A percentile compares a stretch with the other conserved stretches of the same genome.
These are phyloP conservation scores for Crematogaster levior DNA, from an alignment of 2,888 invertebrate genomes.

Conservation along the genomic window DNA sequence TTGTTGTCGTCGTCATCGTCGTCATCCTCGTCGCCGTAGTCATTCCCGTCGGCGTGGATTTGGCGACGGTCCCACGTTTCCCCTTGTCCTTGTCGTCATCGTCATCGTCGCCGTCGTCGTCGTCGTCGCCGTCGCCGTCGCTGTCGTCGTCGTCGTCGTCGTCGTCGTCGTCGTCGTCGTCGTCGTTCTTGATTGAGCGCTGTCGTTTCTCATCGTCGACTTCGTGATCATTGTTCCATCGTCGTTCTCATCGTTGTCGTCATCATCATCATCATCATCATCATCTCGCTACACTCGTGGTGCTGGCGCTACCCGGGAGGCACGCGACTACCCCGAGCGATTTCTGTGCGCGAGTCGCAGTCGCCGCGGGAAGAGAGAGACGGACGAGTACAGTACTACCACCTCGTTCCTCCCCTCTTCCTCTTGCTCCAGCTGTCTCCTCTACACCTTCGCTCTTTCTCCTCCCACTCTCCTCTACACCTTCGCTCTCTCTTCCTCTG, in stretches of 20 bases:
- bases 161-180: slow-evolving; percentile 35
- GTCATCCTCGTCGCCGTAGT: slow-evolving; percentile 41
- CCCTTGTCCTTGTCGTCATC: slow-evolving; percentile 19
- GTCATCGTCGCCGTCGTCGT: slow-evolving; percentile 25
- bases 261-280: slow-evolving; percentile 39
- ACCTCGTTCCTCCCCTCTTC: neutral
- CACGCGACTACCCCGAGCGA: slow-evolving; percentile 67
- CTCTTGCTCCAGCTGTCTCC: slow-evolving; percentile 11
- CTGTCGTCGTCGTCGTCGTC: slow-evolving; percentile 39
- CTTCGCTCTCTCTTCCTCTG: slow-evolving; percentile 43
- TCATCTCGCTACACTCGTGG: slow-evolving; percentile 32
- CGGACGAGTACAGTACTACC: slow-evolving; percentile 53
- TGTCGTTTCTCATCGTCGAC: slow-evolving; percentile 6
- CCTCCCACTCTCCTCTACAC: neutral
- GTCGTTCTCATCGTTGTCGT: neutral
- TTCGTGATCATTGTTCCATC: neutral
- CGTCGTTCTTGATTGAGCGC: slow-evolving; percentile 37
- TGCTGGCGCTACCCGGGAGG: slow-evolving; percentile 26
- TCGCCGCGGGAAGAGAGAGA: slow-evolving; percentile 65
- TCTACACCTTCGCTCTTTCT: slow-evolving; percentile 14
- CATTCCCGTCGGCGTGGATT: slow-evolving; percentile 50
- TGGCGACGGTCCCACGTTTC: slow-evolving; percentile 37
- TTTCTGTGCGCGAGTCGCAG: slow-evolving; percentile 63
- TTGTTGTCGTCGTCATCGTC: slow-evolving; percentile 51
- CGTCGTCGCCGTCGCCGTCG: slow-evolving; percentile 39